Base-by-base conservation (phyloP, 2,113 vertebrate species). In the Tiliqua scincoides region DNA sequence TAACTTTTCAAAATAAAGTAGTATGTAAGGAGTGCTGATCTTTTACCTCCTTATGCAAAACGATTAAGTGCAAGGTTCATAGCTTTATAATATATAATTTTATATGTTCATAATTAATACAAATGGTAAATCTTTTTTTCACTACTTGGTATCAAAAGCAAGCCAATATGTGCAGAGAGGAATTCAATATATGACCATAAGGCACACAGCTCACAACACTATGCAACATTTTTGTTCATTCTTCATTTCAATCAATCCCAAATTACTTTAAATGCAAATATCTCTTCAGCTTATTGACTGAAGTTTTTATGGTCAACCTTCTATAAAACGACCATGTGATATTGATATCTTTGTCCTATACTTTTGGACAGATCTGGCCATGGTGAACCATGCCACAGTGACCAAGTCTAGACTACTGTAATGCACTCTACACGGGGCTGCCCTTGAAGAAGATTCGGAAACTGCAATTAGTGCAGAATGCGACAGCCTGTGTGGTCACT, bases 31-130 rank as follows among this genome's bases (percentile, higher is more conserved):
- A 54, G 62, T 91, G 62, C 52, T 54, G 52, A 77, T 82, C 0
- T 20, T 75, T 85, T 76, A 90, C 76, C 40, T 87, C 48, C 80
- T 6, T 68, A 82, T n/a, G n/a, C n/a, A n/a, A n/a, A n/a, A n/a
- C n/a, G n/a, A n/a, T n/a, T n/a, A n/a, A n/a, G 23, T 21, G 10
- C 23, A 68, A 1, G 32, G 20, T 54, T 70, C 65, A 30, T 27
- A 79, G 21, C 6, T 63, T 18, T 43, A 43, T 43, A 48, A 43
- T 48, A 11, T 62, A 57, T 15, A 57, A 17, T 57, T 17, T 57
- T 57, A 15, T 48, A 48, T 48, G 43, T 8, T 48, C 43, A 4
- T 48, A 40, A 72, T 43, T 32, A 68, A 68, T 18, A 17, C 30
- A 43, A 79, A 63, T 25, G 40, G 62, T 15, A 43, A 73, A 73